Evolutionary conservation across 2,113 vertebrate genomes (phyloP).

Genomic region (Physeter macrocephalus): DNA sequence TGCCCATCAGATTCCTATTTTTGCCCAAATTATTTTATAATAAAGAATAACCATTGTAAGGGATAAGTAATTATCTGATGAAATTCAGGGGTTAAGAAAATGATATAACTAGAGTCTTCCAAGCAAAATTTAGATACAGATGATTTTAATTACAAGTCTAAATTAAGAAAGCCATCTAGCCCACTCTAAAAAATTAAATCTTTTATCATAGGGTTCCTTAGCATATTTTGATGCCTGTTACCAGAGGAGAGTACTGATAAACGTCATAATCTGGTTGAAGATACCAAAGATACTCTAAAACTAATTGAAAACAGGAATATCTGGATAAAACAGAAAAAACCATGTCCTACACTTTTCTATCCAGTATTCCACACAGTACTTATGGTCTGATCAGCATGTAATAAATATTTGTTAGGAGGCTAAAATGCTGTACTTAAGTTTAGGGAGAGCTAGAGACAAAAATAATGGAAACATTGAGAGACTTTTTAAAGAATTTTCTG

Average conservation of each 20-base stretch:
- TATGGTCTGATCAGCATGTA: background rate
- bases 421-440: background rate
- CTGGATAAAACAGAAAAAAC: background rate
- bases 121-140: background rate
- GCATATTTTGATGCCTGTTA: background rate
- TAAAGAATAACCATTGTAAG: background rate
- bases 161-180: background rate
- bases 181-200: background rate
- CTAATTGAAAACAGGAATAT: background rate
- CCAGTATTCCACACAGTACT: background rate
- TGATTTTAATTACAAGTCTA: background rate
- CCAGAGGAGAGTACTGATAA: background rate
- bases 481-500: background rate
- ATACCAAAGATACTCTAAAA: background rate
- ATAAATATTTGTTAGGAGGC: slow-evolving; percentile 8
- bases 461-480: background rate
- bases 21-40: background rate
- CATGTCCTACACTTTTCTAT: background rate
- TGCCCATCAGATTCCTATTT: background rate
- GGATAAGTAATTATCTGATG: background rate
- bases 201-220: background rate
- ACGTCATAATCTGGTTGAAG: background rate
- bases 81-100: background rate
- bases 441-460: background rate
- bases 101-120: background rate